A percentile compares a stretch with the other conserved stretches of the same genome.
phyloP scores from a whole-genome alignment of 2,113 vertebrate species.

The Cyprinodon tularosa region DNA sequence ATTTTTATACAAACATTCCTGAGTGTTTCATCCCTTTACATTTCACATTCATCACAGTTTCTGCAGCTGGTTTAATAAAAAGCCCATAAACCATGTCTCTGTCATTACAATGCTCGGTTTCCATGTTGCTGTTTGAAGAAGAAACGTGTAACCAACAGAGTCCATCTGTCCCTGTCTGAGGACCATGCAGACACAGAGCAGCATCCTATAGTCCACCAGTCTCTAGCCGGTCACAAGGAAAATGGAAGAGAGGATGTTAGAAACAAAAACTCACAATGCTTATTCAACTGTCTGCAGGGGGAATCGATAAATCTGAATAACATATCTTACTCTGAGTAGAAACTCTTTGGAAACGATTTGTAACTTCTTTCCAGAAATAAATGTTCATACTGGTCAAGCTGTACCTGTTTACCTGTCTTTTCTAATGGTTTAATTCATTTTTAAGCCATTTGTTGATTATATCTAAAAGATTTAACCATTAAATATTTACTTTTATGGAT shows the following conservation, averaged over 20 bases:
- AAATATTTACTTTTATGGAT: too few species aligned
- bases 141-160: conserved; percentile 52
- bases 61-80: conserved; percentile 43
- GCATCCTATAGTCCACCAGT: conserved; percentile 62
- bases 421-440: background rate
- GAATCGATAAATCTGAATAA: conserved; percentile 63
- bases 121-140: conserved; percentile 57
- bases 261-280: conserved; percentile 59
- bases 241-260: conserved; percentile 65
- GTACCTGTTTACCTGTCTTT: conserved; percentile 29
- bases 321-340: conserved; percentile 75
- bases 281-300: conserved; percentile 66
- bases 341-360: conserved; percentile 82
- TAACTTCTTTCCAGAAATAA: conserved; percentile 85
- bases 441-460: background rate
- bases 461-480: too few species aligned
- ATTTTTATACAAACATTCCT: background rate
- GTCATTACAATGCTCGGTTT: conserved; percentile 27
- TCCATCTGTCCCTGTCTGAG: conserved; percentile 49
- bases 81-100: conserved; percentile 44
- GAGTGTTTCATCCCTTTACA: background rate
- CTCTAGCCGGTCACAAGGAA: conserved; percentile 67
- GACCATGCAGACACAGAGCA: conserved; percentile 55
- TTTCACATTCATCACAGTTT: background rate
- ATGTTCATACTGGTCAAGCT: conserved; percentile 82